A percentile compares a stretch with the other conserved stretches of the same genome.
Conservation (phyloP, 2,797 vertebrate genomes). For the Hirundo rustica region DNA sequence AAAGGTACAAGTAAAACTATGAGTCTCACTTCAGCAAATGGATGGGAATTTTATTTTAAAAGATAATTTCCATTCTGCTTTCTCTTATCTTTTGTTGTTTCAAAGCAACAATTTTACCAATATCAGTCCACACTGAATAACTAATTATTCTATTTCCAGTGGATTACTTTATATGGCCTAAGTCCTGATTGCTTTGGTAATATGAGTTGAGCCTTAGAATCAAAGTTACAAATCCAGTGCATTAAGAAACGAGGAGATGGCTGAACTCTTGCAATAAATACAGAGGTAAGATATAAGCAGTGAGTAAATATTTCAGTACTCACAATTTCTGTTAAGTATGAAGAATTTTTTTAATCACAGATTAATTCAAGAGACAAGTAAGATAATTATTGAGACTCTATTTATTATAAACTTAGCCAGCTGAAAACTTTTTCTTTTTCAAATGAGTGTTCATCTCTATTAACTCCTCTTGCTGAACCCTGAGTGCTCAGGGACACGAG, state of each 20-base stretch:
- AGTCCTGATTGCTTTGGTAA: neutral
- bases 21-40: neutral
- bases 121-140: neutral
- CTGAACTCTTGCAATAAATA: neutral
- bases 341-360: neutral
- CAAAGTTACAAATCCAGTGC: neutral
- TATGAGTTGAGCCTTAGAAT: neutral
- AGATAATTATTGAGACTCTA: neutral
- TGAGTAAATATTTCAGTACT: neutral
- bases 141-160: neutral
- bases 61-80: neutral
- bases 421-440: neutral
- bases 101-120: neutral
- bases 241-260: neutral
- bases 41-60: neutral
- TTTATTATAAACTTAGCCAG: neutral
- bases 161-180: neutral
- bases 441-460: neutral
- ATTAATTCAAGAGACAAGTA: neutral
- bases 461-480: neutral
- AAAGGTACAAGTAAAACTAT: neutral
- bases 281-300: neutral
- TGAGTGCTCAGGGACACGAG: neutral
- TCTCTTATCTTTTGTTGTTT: neutral
- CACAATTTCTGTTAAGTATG: neutral